Conservation (phyloP, 2,113 vertebrate species). For the Strigops habroptila region DNA sequence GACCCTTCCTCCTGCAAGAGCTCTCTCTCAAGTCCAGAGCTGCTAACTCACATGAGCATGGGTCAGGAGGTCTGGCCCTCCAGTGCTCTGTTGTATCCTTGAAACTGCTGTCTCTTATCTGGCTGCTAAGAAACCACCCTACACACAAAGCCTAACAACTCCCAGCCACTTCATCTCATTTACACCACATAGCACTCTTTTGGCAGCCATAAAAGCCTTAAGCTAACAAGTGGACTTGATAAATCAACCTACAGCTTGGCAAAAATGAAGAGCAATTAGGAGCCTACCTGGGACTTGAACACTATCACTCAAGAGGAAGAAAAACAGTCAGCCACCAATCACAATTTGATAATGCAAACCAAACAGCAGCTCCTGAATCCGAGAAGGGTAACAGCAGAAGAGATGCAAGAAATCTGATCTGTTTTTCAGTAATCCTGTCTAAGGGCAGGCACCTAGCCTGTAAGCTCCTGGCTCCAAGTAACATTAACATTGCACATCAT, state of each 20-base stretch:
- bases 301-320: neutral
- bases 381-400: neutral
- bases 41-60: neutral
- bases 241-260: neutral
- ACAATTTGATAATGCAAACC: neutral
- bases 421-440: neutral
- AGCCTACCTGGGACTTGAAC: neutral
- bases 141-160: neutral
- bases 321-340: neutral
- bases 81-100: neutral
- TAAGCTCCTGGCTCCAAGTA: neutral
- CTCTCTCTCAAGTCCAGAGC: neutral
- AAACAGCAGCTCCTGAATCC: neutral
- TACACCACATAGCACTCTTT: neutral
- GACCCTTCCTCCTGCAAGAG: neutral
- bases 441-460: neutral
- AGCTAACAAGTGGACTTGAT: constrained; percentile 10
- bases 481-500: neutral
- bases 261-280: neutral
- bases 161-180: neutral
- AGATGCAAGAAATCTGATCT: neutral
- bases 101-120: constrained; percentile 8
- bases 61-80: neutral
- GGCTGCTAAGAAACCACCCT: constrained; percentile 27
- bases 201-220: constrained; percentile 3